Evolutionary conservation across 2,113 vertebrate species (phyloP).

Genomic region (Gadus macrocephalus): DNA sequence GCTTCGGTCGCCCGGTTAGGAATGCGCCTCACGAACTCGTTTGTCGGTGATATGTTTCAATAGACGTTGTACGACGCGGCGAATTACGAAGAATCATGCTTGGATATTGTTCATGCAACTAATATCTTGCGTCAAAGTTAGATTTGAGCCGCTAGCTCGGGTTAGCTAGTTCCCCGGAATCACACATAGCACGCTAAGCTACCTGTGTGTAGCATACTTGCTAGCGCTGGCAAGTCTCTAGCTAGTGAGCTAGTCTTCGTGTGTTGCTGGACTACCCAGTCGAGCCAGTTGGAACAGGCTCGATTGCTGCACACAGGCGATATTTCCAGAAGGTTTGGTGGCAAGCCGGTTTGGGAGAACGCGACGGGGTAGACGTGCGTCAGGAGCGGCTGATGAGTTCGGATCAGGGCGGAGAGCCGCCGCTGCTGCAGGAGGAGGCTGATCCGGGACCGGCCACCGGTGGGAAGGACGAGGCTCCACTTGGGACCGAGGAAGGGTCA

Average conservation of each 20-base stretch:
- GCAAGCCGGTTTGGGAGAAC: slow-evolving; percentile 66
- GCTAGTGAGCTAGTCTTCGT: slow-evolving; percentile 41
- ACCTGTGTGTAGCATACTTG: slow-evolving; percentile 38
- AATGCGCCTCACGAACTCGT: slow-evolving; percentile 53
- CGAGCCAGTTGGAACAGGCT: slow-evolving; percentile 40
- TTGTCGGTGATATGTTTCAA: slow-evolving; percentile 31
- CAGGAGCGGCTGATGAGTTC: slow-evolving; percentile 82
- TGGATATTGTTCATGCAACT: slow-evolving; percentile 22
- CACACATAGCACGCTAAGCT: slow-evolving; percentile 61
- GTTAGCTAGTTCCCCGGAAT: slow-evolving; percentile 60
- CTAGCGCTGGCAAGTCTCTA: slow-evolving; percentile 50
- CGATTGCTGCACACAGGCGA: slow-evolving; percentile 38
- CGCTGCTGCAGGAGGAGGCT: slow-evolving; percentile 78
- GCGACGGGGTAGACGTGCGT: slow-evolving; percentile 73
- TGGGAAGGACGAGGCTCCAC: slow-evolving; percentile 66
- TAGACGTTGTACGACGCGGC: slow-evolving; percentile 35
- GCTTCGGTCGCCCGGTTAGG: slow-evolving; percentile 70
- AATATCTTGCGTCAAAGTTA: slow-evolving; percentile 41
- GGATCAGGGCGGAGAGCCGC: slow-evolving; percentile 78
- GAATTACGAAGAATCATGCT: slow-evolving; percentile 40
- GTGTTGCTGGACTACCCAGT: slow-evolving; percentile 36
- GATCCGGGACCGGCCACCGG: slow-evolving; percentile 71
- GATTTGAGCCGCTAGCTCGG: slow-evolving; percentile 58
- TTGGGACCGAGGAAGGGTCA: slow-evolving; percentile 67
- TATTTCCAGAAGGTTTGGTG: slow-evolving; percentile 28